Base-by-base conservation (phyloP, 1,140 invertebrate genomes). In the Sycophaga agraensis region DNA sequence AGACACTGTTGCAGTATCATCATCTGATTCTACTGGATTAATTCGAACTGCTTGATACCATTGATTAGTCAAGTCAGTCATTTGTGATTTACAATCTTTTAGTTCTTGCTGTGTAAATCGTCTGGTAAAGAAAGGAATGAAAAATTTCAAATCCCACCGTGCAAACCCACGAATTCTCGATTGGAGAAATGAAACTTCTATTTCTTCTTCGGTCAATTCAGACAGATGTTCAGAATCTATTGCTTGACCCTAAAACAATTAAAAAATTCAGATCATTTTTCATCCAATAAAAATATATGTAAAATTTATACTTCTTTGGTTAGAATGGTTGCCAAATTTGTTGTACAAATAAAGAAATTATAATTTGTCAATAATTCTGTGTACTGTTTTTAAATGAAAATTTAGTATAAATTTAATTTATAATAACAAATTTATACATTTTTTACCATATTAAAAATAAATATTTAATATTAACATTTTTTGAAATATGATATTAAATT, bases 201-300 rank as follows among this genome's bases (percentile, higher is more conserved):
- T 88, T 79, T 97, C 95, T 72, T 97, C 94, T 78, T 97, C 95
- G 0, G 96, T 98, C 11, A 95, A 86, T 81, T 98, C 95, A 4
- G 95, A 97, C 45, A 98, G 77, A 82, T 97, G 94, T 75, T 97
- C 95, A 0, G 95, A 96, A 80, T 98, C 96, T 39, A 98, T 93
- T 7, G 95, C 88, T 82, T 96, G 93, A 19, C 96, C 96, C 89
- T 89, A 66, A 26, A 76, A n/a, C n/a, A n/a, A n/a, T n/a, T n/a
- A n/a, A n/a, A n/a, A n/a, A n/a, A n/a, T n/a, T n/a, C n/a, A n/a
- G n/a, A n/a, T n/a, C n/a, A n/a, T n/a, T n/a, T n/a, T n/a, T n/a
- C n/a, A n/a, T n/a, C n/a, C n/a, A n/a, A n/a, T n/a, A n/a, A 77
- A 67, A 14, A 6, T 11, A 35, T 53, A 71, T 62, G 57, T 66